Percentiles rank a stretch among this genome's conserved stretches.
Conservation (phyloP, 2,113 vertebrate species). For the Corydoras sp. region DNA sequence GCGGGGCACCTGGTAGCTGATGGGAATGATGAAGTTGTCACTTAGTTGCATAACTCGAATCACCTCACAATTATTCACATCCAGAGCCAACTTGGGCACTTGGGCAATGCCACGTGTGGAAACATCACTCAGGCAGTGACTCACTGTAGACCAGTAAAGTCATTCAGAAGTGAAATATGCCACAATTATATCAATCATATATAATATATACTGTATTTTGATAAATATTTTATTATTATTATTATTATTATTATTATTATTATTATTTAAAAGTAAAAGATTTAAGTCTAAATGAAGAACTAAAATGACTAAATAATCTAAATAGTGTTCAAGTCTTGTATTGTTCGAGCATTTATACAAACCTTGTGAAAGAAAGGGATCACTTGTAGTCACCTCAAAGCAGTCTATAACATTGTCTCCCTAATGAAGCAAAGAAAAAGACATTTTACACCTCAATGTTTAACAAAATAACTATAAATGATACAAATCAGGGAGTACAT, state of each 20-base stretch:
- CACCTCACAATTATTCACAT: constrained; percentile 83
- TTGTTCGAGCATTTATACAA: constrained; percentile 20
- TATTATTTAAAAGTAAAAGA: no score
- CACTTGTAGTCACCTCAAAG: constrained; percentile 69
- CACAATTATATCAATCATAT: background rate
- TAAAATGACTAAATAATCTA: no score
- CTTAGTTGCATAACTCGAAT: constrained; percentile 84
- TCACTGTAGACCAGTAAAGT: constrained; percentile 64
- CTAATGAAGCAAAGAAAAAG: constrained; percentile 55
- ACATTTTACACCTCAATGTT: no score
- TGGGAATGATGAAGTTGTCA: constrained; percentile 72
- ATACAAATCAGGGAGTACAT: background rate
- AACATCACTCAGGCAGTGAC: constrained; percentile 76
- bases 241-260: no score
- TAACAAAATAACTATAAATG: background rate
- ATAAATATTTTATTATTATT: background rate
- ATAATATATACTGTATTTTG: background rate
- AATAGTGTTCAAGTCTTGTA: no score
- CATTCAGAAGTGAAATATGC: background rate
- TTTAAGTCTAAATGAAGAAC: no score
- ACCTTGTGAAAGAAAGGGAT: constrained; percentile 78
- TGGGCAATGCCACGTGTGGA: constrained; percentile 67
- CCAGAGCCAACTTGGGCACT: constrained; percentile 76
- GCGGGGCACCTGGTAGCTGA: constrained; percentile 86
- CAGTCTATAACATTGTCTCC: constrained; percentile 79